A percentile compares a stretch with the other conserved stretches of the same genome.
Conservation (phyloP, 2,888 invertebrate genomes). For the Eupithecia centaureata region DNA sequence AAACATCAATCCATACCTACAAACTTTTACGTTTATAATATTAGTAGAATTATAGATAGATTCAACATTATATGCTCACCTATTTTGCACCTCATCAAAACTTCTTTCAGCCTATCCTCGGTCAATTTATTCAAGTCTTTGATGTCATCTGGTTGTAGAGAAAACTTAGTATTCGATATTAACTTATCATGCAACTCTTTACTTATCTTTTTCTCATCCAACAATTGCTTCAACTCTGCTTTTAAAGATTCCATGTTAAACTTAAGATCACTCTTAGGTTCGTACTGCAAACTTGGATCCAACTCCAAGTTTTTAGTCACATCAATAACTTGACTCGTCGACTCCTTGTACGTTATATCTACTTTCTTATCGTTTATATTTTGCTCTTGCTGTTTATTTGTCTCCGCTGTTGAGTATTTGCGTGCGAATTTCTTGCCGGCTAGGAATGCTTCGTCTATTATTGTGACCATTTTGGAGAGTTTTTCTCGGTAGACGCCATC, state of each 20-base stretch:
- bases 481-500: constrained; percentile 92
- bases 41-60: too few species aligned
- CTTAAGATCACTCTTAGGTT: constrained; percentile 44
- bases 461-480: constrained; percentile 93
- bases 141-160: constrained; percentile 77
- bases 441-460: constrained; percentile 88
- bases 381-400: constrained; percentile 39
- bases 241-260: constrained; percentile 55
- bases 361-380: constrained; percentile 48
- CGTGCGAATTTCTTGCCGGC: constrained; percentile 90
- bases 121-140: constrained; percentile 74
- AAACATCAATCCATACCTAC: too few species aligned
- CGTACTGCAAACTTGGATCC: constrained; percentile 52
- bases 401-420: constrained; percentile 74
- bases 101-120: constrained; percentile 63
- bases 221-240: constrained; percentile 61
- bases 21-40: too few species aligned
- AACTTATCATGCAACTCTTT: constrained; percentile 71
- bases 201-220: constrained; percentile 73
- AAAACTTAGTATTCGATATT: constrained; percentile 71
- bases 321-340: constrained; percentile 50
- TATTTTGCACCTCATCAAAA: constrained; percentile 67
- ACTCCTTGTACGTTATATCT: constrained; percentile 67
- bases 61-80: constrained; percentile 59
- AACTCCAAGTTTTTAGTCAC: constrained; percentile 54